Base-by-base conservation (phyloP, 2,888 invertebrate genomes). In the Clunio marinus region DNA sequence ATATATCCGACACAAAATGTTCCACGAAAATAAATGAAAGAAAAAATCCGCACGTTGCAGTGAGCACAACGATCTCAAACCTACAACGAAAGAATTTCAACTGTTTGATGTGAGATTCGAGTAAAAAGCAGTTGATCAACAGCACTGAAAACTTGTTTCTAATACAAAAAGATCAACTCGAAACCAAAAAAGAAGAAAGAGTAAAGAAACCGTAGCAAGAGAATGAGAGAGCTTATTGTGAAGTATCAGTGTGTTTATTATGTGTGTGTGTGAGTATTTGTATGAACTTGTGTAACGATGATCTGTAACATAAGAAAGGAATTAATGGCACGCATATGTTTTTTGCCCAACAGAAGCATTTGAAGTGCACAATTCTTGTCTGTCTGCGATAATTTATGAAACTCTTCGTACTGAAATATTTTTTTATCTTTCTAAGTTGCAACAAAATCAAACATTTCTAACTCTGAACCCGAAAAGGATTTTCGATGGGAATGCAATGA, bases 291-390 rank as follows among this genome's bases (percentile, higher is more conserved):
- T 45, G 27, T 7, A 45, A 37, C 25, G n/a, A n/a, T n/a, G n/a
- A n/a, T n/a, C 25, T 32, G 32, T 32, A 32, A 32, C 32, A 32
- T n/a, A n/a, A 41, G 13, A 17, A 32, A 59, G 20, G 20, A n/a
- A 60, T 60, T 45, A 25, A 63, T 63, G 46, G 15, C 20, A 46
- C 46, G 63, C 63, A 63, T 63, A 46, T 63, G 63, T 63, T 63
- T 63, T 63, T 37, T 63, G 63, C n/a, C 41, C 15, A 57, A 57
- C 57, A 57, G 57, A 57, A 57, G 57, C 57, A 27, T 51, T 51
- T 51, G 7, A 51, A 51, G 51, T 51, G 51, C 45, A 45, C 45
- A 32, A 7, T 32, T 32, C 10, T n/a, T 32, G 32, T 5, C 7
- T 32, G 32, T 45, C 45, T 15, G n/a, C n/a, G n/a, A n/a, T n/a